phyloP scores from a whole-genome alignment of 2,888 invertebrate genomes.

The Tachina lurida region DNA sequence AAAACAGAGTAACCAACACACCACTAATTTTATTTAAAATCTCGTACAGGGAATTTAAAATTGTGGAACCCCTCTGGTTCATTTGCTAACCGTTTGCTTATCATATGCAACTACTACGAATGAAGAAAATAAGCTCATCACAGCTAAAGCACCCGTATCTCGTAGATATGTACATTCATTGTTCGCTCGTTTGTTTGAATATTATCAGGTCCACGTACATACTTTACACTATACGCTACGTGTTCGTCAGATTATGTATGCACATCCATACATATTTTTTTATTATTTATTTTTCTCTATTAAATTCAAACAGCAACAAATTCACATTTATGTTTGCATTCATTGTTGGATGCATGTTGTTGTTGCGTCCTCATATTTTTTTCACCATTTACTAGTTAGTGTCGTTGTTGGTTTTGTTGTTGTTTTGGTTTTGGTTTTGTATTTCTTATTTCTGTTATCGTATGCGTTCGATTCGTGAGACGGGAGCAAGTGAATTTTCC shows the following conservation, averaged over 20 bases:
- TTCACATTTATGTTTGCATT: constrained; percentile 44
- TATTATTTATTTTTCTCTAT: constrained; percentile 50
- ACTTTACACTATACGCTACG: neutral
- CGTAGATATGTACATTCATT: constrained; percentile 23
- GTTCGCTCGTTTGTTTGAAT: constrained; percentile 34
- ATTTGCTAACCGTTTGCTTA: constrained; percentile 35
- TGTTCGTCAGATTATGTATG: constrained; percentile 11
- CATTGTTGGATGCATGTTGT: constrained; percentile 43
- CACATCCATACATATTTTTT: neutral
- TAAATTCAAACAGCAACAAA: constrained; percentile 50
- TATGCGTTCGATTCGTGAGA: constrained; percentile 31
- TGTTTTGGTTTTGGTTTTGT: constrained; percentile 72
- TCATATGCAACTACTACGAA: constrained; percentile 6
- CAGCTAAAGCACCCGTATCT: constrained; percentile 51
- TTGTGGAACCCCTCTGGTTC: constrained; percentile 25
- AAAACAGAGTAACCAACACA: constrained; percentile 17
- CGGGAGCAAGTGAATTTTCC: constrained; percentile 71
- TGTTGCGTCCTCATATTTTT: constrained; percentile 32
- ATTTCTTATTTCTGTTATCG: constrained; percentile 22
- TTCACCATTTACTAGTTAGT: constrained; percentile 45
- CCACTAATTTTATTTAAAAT: constrained; percentile 31
- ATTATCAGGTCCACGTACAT: constrained; percentile 7
- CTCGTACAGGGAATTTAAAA: constrained; percentile 19
- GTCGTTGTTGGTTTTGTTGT: constrained; percentile 50
- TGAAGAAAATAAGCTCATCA: constrained; percentile 34